Conservation (phyloP, 2,113 vertebrate species). For the Coptodon bakossiorum region DNA sequence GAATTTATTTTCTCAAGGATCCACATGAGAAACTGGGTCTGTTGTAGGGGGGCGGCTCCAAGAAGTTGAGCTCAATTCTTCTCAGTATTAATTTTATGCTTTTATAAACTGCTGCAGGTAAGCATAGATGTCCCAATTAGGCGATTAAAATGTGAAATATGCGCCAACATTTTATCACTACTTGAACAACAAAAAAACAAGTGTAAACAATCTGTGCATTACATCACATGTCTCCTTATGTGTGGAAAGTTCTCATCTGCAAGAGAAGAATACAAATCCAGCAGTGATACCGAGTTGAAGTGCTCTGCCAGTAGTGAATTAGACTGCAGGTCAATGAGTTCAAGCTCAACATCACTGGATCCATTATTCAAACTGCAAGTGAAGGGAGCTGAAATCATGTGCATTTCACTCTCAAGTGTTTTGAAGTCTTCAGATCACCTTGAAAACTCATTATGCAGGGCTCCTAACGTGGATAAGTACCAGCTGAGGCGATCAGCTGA, state of each 20-base stretch:
- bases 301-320: not conserved
- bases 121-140: not conserved
- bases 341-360: not conserved
- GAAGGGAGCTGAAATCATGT: not conserved
- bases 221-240: not conserved
- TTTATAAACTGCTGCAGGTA: not conserved
- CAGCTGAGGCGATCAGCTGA: not conserved
- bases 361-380: not conserved
- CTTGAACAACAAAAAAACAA: not conserved
- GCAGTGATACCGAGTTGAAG: not conserved
- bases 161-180: not conserved
- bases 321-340: not conserved
- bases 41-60: not conserved
- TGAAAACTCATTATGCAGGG: not conserved
- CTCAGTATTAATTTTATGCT: not conserved
- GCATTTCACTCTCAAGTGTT: not conserved
- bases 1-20: not conserved
- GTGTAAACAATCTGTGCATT: not conserved
- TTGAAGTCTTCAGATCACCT: not conserved
- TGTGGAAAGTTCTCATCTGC: not conserved
- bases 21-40: not conserved
- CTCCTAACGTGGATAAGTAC: not conserved
- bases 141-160: not conserved
- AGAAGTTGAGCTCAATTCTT: not conserved
- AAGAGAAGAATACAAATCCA: not conserved